Evolutionary conservation across 2,113 vertebrate species (phyloP).

Genomic region (Mionectes macconnelli): DNA sequence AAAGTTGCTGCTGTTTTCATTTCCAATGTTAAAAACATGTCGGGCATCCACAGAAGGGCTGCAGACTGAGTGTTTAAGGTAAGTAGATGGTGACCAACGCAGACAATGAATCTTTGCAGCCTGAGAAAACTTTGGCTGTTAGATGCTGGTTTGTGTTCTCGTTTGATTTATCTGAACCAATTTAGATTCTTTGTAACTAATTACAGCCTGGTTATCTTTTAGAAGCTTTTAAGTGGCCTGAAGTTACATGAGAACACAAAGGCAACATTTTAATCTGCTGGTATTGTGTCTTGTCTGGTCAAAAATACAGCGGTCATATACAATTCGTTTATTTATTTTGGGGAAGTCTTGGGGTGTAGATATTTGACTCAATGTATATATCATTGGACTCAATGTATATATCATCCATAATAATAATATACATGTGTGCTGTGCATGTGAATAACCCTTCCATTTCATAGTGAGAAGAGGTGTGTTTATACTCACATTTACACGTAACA

Average conservation of each 20-base stretch:
- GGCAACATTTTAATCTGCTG: neutral
- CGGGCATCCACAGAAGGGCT: neutral
- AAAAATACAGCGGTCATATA: neutral
- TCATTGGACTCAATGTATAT: neutral
- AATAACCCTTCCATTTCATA: neutral
- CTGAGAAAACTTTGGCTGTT: neutral
- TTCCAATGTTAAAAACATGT: neutral
- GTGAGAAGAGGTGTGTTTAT: neutral
- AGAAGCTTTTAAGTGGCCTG: neutral
- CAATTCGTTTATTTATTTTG: neutral
- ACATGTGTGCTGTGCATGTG: neutral
- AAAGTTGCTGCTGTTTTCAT: neutral
- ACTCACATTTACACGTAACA: neutral
- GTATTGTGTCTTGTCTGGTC: neutral
- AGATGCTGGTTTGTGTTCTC: neutral
- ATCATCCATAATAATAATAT: neutral
- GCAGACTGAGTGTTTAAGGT: neutral
- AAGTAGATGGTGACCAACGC: neutral
- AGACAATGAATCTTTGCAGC: neutral
- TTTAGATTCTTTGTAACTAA: neutral
- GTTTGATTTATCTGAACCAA: neutral
- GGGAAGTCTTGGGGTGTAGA: neutral
- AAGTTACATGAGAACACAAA: neutral
- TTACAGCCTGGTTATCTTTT: neutral
- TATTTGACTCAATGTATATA: neutral